Evolutionary conservation across 2,113 vertebrate genomes (phyloP).

Genomic region (Myodes glareolus): DNA sequence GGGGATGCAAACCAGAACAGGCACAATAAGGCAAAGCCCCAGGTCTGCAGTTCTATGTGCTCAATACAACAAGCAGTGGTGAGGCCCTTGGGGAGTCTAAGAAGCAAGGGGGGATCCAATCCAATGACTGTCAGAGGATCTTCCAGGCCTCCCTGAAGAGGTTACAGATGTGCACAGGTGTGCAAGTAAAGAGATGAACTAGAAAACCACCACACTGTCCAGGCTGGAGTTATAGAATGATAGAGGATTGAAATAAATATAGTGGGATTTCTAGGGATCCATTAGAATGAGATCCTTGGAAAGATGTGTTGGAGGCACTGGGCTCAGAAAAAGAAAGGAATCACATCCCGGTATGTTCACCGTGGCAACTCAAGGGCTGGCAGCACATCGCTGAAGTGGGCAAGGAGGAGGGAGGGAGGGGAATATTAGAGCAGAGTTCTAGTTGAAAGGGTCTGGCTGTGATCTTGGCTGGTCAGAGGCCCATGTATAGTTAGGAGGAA

Average conservation of each 20-base stretch:
- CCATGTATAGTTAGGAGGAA: neutral
- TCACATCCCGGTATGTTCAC: neutral
- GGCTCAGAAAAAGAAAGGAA: neutral
- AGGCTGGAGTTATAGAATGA: neutral
- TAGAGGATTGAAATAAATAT: accelerated
- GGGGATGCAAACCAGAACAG: neutral
- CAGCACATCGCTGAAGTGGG: neutral
- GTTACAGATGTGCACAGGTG: accelerated
- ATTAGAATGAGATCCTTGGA: neutral
- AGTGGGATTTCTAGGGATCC: neutral
- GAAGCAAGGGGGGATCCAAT: accelerated
- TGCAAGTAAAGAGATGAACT: too few relatives aligned
- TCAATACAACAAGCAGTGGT: accelerated
- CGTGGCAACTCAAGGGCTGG: neutral
- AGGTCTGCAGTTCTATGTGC: accelerated
- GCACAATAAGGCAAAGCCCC: accelerated
- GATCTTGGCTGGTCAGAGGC: accelerated
- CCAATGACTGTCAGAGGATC: neutral
- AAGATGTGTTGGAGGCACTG: neutral
- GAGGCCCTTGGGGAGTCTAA: accelerated
- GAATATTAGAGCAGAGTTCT: accelerated
- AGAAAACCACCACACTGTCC: neutral
- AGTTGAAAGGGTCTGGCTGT: neutral
- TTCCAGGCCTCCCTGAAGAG: neutral
- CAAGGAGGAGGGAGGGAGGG: neutral